These are phyloP conservation scores for Palythoa grandiflora DNA, from an alignment of 92 coral and sea anemone species.

Conservation along the genomic window DNA sequence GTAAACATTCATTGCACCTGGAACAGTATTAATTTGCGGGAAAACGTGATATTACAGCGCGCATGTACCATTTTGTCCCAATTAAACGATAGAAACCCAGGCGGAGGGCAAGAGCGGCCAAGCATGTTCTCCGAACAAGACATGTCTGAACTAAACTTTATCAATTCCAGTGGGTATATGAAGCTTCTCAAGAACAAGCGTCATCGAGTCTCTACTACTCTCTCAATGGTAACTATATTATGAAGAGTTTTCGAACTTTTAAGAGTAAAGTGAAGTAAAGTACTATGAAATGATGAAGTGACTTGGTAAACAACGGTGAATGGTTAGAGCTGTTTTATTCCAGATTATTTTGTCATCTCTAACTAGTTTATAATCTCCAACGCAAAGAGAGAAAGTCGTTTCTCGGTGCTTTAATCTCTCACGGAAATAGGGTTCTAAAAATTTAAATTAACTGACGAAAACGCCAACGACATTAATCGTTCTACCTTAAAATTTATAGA, in stretches of 20 bases:
- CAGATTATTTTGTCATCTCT: conserved; percentile 69
- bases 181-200: conserved; percentile 21
- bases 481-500: neutral
- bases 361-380: conserved; percentile 57
- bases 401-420: neutral
- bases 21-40: conserved; percentile 69
- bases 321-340: conserved; percentile 56
- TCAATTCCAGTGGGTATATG: conserved; percentile 21
- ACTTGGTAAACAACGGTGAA: conserved; percentile 72
- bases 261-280: neutral
- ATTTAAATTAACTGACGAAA: neutral
- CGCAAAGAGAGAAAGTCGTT: conserved; percentile 1
- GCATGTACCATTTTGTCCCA: conserved; percentile 64
- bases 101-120: conserved; percentile 31
- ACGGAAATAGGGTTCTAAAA: neutral
- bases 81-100: conserved; percentile 56
- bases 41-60: conserved; percentile 62
- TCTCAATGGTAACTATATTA: conserved; percentile 37
- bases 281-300: neutral
- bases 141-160: conserved; percentile 29
- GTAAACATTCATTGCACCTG: conserved; percentile 72
- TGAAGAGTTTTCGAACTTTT: conserved; percentile 50
- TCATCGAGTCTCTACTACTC: neutral
- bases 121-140: conserved; percentile 69
- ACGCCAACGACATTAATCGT: neutral